phyloP scores from a whole-genome alignment of 2,797 vertebrate genomes.

The Novumbra hubbsi region DNA sequence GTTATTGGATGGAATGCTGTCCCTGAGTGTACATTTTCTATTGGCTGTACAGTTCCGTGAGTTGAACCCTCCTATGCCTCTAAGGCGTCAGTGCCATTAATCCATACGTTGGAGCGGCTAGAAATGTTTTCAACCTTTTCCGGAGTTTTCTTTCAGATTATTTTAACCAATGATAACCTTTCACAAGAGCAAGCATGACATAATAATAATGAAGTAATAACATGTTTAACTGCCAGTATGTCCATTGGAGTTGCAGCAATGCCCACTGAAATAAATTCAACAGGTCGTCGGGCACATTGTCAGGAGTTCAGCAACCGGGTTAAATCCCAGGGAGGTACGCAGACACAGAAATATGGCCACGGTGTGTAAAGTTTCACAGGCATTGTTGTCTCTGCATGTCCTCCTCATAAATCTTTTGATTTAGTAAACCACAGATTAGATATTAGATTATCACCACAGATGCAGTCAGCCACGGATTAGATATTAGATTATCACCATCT shows the following conservation, averaged over 20 bases:
- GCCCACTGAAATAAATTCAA: neutral
- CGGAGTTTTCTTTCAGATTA: too few species aligned
- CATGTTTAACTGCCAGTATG: constrained; percentile 1
- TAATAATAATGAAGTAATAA: neutral
- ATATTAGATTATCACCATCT: constrained; percentile 57
- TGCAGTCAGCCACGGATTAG: too few species aligned
- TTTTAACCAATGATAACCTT: neutral
- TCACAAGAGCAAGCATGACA: neutral
- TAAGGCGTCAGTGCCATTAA: too few species aligned
- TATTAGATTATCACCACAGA: constrained; percentile 57
- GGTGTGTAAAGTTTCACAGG: constrained; percentile 40
- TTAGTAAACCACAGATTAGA: too few species aligned
- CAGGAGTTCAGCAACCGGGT: neutral
- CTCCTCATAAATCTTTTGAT: constrained; percentile 56
- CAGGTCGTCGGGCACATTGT: neutral
- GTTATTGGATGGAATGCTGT: too few species aligned
- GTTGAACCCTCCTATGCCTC: too few species aligned
- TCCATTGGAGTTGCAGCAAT: neutral
- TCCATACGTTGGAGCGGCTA: too few species aligned
- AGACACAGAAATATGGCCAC: constrained; percentile 40
- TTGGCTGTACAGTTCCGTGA: too few species aligned
- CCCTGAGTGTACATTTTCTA: too few species aligned
- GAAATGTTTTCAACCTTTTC: too few species aligned
- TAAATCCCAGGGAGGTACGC: constrained; percentile 16
- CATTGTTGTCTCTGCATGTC: constrained; percentile 49